phyloP scores from a whole-genome alignment of 1,140 invertebrate genomes.

The Diorhabda elongata region DNA sequence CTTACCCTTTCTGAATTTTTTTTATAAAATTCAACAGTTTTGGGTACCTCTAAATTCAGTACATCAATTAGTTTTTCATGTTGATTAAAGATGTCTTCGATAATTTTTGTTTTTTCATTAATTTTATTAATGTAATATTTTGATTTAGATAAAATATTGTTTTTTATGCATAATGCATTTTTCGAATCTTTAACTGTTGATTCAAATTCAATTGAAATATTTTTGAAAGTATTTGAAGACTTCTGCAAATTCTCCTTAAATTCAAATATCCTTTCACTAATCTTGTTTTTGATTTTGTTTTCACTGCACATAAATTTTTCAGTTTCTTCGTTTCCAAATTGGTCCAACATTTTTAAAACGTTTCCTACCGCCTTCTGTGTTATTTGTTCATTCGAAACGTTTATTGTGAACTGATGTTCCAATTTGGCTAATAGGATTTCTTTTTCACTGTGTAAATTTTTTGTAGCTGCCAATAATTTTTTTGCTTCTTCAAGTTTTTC shows the following conservation, averaged over 20 bases:
- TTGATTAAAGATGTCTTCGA: slow-evolving; percentile 1
- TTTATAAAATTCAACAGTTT: slow-evolving; percentile 1
- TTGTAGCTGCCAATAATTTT: slow-evolving; percentile 23
- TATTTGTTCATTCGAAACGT: slow-evolving; percentile 17
- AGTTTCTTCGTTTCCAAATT: slow-evolving; percentile 8
- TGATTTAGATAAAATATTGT: background rate
- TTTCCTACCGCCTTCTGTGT: slow-evolving; percentile 4
- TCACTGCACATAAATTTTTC: slow-evolving; percentile 1
- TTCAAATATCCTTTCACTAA: background rate
- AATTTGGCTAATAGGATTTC: slow-evolving; percentile 26
- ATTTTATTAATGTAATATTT: slow-evolving; percentile 1
- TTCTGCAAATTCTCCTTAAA: background rate
- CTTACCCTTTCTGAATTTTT: background rate
- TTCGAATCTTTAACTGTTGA: background rate
- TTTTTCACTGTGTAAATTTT: slow-evolving; percentile 17
- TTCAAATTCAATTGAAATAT: background rate
- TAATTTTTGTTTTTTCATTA: background rate
- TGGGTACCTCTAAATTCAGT: background rate
- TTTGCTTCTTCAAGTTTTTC: slow-evolving; percentile 21
- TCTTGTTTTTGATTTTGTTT: background rate
- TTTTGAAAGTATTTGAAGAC: background rate
- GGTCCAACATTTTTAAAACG: slow-evolving; percentile 10
- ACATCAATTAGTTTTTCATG: background rate
- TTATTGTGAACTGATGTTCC: slow-evolving; percentile 28
- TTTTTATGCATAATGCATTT: slow-evolving; percentile 3